A percentile compares a stretch with the other conserved stretches of the same genome.
These are phyloP conservation scores for Larimichthys crocea DNA, from an alignment of 2,113 vertebrate genomes.

Conservation along the genomic window DNA sequence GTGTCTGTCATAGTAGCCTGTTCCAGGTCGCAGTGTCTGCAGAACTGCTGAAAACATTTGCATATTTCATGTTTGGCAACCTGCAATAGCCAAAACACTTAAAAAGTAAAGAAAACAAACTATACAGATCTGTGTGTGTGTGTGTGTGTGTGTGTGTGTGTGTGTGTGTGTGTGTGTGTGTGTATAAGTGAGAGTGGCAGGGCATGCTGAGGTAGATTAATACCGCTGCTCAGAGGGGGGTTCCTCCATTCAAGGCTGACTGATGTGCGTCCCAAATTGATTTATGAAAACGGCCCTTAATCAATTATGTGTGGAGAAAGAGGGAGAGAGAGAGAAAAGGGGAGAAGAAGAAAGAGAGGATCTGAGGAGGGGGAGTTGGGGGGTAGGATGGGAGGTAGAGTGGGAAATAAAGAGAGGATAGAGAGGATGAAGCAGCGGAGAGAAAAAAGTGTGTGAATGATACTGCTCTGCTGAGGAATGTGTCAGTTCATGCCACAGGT, in stretches of 20 bases:
- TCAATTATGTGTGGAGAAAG: slow-evolving; percentile 96
- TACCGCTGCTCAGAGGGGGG: slow-evolving; percentile 84
- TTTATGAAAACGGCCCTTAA: slow-evolving; percentile 99
- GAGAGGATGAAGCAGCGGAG: slow-evolving; percentile 52
- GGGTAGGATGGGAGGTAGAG: slow-evolving; percentile 18
- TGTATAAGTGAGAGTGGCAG: slow-evolving; percentile 79
- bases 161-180: slow-evolving; percentile 52
- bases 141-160: slow-evolving; percentile 47
- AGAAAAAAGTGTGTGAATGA: slow-evolving; percentile 65
- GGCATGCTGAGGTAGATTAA: slow-evolving; percentile 86
- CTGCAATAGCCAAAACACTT: slow-evolving; percentile 50
- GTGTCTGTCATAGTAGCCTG: slow-evolving; percentile 22
- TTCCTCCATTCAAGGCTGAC: slow-evolving; percentile 96
- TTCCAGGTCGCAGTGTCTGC: slow-evolving; percentile 47
- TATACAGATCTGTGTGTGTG: slow-evolving; percentile 40
- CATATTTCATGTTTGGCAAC: slow-evolving; percentile 70
- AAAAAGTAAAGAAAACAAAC: slow-evolving; percentile 66
- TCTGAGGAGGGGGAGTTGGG: slow-evolving; percentile 10
- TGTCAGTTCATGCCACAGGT: slow-evolving; percentile 69
- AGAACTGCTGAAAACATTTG: slow-evolving; percentile 66
- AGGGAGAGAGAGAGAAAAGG: slow-evolving; percentile 46
- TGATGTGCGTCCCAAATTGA: slow-evolving; percentile 99
- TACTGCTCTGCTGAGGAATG: slow-evolving; percentile 72
- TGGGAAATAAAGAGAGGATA: slow-evolving; percentile 56
- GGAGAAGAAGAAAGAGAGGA: slow-evolving; percentile 63